phyloP scores from a whole-genome alignment of 2,888 invertebrate species.

The Terebella lapidaria region DNA sequence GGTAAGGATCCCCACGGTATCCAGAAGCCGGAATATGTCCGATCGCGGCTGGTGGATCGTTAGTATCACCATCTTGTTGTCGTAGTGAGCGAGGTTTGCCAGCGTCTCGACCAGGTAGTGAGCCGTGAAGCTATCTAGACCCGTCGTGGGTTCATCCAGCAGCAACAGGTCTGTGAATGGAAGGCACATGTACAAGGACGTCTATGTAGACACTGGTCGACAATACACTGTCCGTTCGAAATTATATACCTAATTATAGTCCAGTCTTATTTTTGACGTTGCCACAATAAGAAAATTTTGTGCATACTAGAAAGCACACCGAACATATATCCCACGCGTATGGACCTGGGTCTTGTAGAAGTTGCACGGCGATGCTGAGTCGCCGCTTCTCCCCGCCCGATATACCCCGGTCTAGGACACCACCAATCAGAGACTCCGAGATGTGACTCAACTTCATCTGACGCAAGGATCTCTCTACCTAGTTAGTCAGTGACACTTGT shows the following conservation, averaged over 20 bases:
- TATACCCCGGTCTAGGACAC: slow-evolving; percentile 72
- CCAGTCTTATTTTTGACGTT: no score
- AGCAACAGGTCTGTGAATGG: no score
- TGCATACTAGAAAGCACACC: no score
- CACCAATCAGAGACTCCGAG: slow-evolving; percentile 59
- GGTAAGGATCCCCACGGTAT: slow-evolving; percentile 34
- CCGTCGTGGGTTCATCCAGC: slow-evolving; percentile 80
- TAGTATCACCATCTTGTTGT: slow-evolving; percentile 64
- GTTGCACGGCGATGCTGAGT: slow-evolving; percentile 83
- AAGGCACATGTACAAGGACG: no score
- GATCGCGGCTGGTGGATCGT: slow-evolving; percentile 63
- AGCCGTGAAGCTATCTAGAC: slow-evolving; percentile 88
- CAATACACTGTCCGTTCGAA: no score
- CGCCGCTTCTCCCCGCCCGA: slow-evolving; percentile 85
- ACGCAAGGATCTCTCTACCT: slow-evolving; percentile 61
- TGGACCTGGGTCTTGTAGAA: slow-evolving; percentile 56
- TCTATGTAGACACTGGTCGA: no score
- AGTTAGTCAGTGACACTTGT: no score
- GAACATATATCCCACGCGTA: no score
- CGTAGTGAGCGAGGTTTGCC: slow-evolving; percentile 28
- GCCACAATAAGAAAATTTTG: no score
- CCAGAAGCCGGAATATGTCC: slow-evolving; percentile 37
- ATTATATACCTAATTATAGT: no score
- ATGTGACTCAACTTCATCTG: slow-evolving; percentile 89
- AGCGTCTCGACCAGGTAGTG: slow-evolving; percentile 58